Conservation (phyloP, 2,888 invertebrate genomes). For the Pseudolycoriella hygida region DNA sequence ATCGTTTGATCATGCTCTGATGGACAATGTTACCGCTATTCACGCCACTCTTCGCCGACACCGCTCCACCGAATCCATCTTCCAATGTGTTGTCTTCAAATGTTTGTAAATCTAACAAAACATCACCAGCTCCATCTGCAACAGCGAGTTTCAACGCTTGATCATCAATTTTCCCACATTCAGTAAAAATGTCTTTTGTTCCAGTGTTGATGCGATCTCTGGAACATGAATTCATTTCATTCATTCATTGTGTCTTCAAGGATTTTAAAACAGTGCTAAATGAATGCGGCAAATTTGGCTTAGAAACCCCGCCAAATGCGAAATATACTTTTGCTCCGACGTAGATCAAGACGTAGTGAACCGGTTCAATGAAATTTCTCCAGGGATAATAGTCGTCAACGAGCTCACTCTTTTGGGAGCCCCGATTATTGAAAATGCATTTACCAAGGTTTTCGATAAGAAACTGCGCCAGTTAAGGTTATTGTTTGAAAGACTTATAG, state of each 20-base stretch:
- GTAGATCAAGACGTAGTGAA: too few species aligned
- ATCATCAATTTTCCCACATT: conserved; percentile 94
- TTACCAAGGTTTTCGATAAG: too few species aligned
- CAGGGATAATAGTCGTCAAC: too few species aligned
- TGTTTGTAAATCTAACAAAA: conserved; percentile 64
- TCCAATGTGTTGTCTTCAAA: conserved; percentile 52
- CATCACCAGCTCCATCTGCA: conserved; percentile 60
- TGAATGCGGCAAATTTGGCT: too few species aligned
- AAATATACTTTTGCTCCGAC: too few species aligned
- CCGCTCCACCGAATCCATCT: conserved; percentile 41
- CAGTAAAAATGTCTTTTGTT: conserved; percentile 90
- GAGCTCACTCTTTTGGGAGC: too few species aligned
- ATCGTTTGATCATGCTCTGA: conserved; percentile 84
- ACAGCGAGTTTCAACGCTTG: conserved; percentile 59
- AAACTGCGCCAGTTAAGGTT: too few species aligned
- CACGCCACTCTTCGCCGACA: conserved; percentile 22
- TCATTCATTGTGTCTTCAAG: not conserved
- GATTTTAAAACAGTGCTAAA: too few species aligned
- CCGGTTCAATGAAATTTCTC: too few species aligned
- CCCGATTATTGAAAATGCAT: too few species aligned
- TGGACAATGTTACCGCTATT: conserved; percentile 51
- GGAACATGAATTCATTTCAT: not conserved
- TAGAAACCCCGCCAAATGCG: too few species aligned
- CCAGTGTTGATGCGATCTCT: conserved; percentile 68
- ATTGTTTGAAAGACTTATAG: too few species aligned